phyloP scores from a whole-genome alignment of 2,113 vertebrate genomes.

The Parotia lawesii region DNA sequence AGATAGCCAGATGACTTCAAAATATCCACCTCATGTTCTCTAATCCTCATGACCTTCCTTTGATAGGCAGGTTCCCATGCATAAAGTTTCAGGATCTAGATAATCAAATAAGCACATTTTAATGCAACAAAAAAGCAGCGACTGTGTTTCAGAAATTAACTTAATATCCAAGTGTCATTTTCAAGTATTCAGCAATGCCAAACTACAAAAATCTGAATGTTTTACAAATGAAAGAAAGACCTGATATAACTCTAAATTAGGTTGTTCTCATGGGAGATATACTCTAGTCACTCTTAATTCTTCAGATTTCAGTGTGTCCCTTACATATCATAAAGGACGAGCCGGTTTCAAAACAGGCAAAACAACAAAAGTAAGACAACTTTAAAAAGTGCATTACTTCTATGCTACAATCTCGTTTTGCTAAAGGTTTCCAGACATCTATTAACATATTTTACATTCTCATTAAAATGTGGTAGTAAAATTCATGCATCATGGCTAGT shows the following conservation, averaged over 20 bases:
- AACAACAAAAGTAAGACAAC: neutral
- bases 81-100: conserved; percentile 70
- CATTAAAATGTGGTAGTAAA: neutral
- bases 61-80: conserved; percentile 70
- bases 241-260: neutral
- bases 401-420: neutral
- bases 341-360: neutral
- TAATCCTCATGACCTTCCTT: conserved; percentile 61
- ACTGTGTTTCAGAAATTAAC: neutral
- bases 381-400: neutral
- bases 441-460: neutral
- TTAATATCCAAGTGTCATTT: neutral
- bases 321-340: neutral
- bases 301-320: neutral
- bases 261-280: neutral
- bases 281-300: neutral
- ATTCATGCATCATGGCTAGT: neutral
- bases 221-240: neutral
- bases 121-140: neutral
- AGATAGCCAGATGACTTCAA: conserved; percentile 66
- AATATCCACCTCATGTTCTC: conserved; percentile 63
- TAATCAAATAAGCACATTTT: neutral
- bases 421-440: neutral
- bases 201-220: neutral
- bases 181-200: neutral